Conservation (phyloP, 2,797 vertebrate genomes). For the Parotocinclus haroldoi region DNA sequence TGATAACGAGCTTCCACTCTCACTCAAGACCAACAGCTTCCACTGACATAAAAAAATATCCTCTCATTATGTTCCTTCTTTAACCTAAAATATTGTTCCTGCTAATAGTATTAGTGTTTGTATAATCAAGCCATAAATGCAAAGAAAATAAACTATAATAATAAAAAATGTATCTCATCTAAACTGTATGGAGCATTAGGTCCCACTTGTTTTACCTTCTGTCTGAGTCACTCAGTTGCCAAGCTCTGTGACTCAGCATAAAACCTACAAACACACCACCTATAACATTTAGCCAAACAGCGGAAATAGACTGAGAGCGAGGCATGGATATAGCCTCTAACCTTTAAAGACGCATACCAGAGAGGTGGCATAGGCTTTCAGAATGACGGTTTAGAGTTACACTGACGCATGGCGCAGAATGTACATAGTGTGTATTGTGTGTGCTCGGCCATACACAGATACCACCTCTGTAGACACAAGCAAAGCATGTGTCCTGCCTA, state of each 20-base stretch:
- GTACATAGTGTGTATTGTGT: not conserved
- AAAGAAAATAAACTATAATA: too few relatives aligned
- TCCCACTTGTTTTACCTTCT: not conserved
- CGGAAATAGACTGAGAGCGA: constrained; percentile 50
- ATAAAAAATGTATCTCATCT: too few relatives aligned
- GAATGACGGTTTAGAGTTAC: constrained; percentile 44
- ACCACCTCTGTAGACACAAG: not conserved
- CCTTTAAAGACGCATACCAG: constrained; percentile 72
- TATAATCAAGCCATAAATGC: too few relatives aligned
- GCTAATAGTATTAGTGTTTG: too few relatives aligned
- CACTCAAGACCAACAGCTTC: too few relatives aligned
- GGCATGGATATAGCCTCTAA: constrained; percentile 68
- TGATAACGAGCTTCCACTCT: too few relatives aligned
- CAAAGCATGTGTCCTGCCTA: too few relatives aligned
- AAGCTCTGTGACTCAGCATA: not conserved
- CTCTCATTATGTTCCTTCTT: too few relatives aligned
- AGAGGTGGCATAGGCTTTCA: constrained; percentile 32
- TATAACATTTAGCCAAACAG: constrained; percentile 18
- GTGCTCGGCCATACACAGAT: not conserved
- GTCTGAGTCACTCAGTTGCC: not conserved
- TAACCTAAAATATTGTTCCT: too few relatives aligned
- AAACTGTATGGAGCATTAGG: too few relatives aligned
- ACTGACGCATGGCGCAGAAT: constrained; percentile 5
- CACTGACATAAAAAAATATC: too few relatives aligned
- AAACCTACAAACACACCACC: not conserved